These are phyloP conservation scores for Contarinia nasturtii DNA, from an alignment of 1,140 invertebrate genomes.

Conservation along the genomic window DNA sequence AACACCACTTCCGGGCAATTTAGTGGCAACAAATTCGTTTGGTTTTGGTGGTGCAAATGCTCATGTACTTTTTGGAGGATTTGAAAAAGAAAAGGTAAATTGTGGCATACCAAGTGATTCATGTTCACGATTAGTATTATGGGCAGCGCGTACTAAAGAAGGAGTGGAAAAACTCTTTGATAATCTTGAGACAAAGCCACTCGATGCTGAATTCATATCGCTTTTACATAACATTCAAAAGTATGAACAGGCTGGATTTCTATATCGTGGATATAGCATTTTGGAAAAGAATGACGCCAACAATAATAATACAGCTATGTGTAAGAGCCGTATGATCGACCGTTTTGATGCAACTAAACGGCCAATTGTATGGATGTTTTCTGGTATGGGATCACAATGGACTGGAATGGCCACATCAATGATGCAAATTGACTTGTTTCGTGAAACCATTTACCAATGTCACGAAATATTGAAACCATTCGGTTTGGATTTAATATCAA, in stretches of 20 bases:
- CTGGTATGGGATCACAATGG: conserved; percentile 86
- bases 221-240: conserved; percentile 33
- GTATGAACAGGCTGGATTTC: conserved; percentile 32
- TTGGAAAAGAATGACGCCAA: conserved; percentile 26
- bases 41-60: conserved; percentile 53
- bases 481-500: conserved; percentile 57
- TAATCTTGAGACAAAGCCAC: conserved; percentile 33
- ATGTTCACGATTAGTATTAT: conserved; percentile 29
- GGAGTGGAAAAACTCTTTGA: conserved; percentile 47
- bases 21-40: conserved; percentile 56
- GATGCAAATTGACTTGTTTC: conserved; percentile 47
- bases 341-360: conserved; percentile 34
- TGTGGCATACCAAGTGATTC: conserved; percentile 29
- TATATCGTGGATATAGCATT: conserved; percentile 35
- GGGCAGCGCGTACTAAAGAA: conserved; percentile 35
- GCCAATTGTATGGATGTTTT: conserved; percentile 75
- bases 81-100: conserved; percentile 26
- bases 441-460: conserved; percentile 48
- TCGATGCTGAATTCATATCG: conserved; percentile 33
- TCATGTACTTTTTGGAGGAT: conserved; percentile 49
- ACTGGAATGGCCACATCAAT: conserved; percentile 51
- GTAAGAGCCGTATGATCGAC: conserved; percentile 26
- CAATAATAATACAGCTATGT: conserved; percentile 23
- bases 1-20: conserved; percentile 37
- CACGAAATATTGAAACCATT: conserved; percentile 48